A percentile compares a stretch with the other conserved stretches of the same genome.
Evolutionary conservation across 1,140 invertebrate genomes (phyloP).

Genomic region (Anastatus disparis): DNA sequence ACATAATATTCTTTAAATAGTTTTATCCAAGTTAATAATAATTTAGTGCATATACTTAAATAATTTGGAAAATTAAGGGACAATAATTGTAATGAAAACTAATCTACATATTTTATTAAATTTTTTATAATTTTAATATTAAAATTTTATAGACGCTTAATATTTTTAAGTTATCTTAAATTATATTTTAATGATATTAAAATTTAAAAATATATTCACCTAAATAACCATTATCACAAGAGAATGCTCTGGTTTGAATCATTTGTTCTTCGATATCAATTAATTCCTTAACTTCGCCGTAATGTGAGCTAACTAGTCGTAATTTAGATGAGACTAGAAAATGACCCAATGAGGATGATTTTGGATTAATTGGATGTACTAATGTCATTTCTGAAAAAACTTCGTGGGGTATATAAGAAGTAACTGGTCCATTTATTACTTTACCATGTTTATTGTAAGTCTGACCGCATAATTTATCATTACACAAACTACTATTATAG

Average conservation of each 20-base stretch:
- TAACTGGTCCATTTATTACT: not conserved
- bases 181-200: too few relatives aligned
- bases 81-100: too few relatives aligned
- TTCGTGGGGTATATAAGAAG: not conserved
- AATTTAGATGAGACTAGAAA: conserved; percentile 2
- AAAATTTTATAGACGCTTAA: too few relatives aligned
- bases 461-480: not conserved
- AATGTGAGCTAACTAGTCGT: not conserved
- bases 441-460: not conserved
- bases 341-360: not conserved
- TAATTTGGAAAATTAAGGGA: too few relatives aligned
- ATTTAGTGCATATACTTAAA: too few relatives aligned
- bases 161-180: too few relatives aligned
- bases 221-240: conserved; percentile 1
- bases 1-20: too few relatives aligned
- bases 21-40: too few relatives aligned
- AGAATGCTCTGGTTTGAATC: not conserved
- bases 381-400: not conserved
- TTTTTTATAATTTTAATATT: too few relatives aligned
- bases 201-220: conserved; percentile 6
- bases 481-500: not conserved
- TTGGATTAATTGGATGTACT: not conserved
- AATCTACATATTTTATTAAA: too few relatives aligned
- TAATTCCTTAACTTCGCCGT: not conserved
- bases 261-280: conserved; percentile 3